These are phyloP conservation scores for Pelvicachromis taeniatus DNA, from an alignment of 2,113 vertebrate genomes.

Conservation along the genomic window DNA sequence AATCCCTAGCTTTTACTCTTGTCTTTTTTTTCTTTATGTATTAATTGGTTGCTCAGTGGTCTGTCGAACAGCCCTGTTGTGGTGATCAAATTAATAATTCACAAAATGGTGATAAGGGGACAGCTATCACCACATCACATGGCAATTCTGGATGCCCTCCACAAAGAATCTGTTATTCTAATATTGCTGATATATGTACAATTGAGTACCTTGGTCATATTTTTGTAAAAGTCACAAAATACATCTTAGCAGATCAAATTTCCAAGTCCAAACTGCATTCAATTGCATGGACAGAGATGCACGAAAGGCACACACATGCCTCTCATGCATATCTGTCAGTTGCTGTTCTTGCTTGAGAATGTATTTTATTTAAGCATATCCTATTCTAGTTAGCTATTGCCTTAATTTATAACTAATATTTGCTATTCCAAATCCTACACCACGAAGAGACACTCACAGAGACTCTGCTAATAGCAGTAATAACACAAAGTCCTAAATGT, in stretches of 20 bases:
- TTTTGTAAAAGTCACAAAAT: not conserved
- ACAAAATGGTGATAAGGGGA: not conserved
- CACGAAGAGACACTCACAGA: not conserved
- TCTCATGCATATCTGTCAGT: not conserved
- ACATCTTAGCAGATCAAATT: not conserved
- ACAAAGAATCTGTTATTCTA: not conserved
- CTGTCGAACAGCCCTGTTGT: too few relatives aligned
- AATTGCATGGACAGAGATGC: not conserved
- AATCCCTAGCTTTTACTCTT: too few relatives aligned
- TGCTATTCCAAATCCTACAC: not conserved
- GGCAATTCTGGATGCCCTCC: not conserved
- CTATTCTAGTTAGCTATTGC: not conserved
- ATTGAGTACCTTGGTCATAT: not conserved
- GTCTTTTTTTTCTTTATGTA: too few relatives aligned
- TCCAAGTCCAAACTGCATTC: not conserved
- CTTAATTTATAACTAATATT: not conserved
- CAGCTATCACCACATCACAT: not conserved
- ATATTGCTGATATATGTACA: not conserved
- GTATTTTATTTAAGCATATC: not conserved
- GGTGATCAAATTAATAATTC: slow-evolving; percentile 5
- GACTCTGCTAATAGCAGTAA: not conserved
- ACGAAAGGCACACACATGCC: not conserved
- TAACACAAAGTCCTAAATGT: not conserved
- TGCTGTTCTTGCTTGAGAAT: not conserved
- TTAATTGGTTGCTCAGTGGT: too few relatives aligned